A percentile compares a stretch with the other conserved stretches of the same genome.
Evolutionary conservation across 1,140 invertebrate species (phyloP).

Genomic region (Calephelis nemesis): DNA sequence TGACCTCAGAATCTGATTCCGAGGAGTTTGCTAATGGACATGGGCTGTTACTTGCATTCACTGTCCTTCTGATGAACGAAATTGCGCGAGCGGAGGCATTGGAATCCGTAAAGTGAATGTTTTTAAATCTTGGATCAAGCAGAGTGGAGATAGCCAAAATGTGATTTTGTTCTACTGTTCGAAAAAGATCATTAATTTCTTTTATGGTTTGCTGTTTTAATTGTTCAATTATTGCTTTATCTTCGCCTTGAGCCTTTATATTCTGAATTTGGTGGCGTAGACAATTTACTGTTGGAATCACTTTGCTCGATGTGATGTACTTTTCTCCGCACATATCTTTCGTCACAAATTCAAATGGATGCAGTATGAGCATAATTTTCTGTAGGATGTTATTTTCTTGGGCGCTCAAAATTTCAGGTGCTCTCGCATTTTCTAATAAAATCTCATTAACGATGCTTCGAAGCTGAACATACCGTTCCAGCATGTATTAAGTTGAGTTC

Average conservation of each 20-base stretch:
- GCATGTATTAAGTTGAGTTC: neutral
- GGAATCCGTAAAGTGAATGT: too few relatives aligned
- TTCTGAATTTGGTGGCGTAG: neutral
- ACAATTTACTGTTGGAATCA: neutral
- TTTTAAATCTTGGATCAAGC: too few relatives aligned
- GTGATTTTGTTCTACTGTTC: too few relatives aligned
- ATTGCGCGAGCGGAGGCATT: too few relatives aligned
- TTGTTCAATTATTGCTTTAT: too few relatives aligned
- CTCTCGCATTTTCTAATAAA: neutral
- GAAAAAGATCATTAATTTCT: too few relatives aligned
- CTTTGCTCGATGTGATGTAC: neutral
- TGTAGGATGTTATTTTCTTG: neutral
- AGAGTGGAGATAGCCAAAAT: too few relatives aligned
- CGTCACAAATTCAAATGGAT: constrained; percentile 1
- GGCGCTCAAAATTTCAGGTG: neutral
- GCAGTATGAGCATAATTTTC: neutral
- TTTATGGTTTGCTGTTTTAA: too few relatives aligned
- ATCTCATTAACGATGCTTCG: neutral
- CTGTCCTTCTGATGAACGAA: too few relatives aligned
- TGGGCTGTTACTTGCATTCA: too few relatives aligned
- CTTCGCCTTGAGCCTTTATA: neutral
- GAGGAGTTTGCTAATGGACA: too few relatives aligned
- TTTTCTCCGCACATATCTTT: neutral
- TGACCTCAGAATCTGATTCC: too few relatives aligned
- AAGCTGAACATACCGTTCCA: neutral